A percentile compares a stretch with the other conserved stretches of the same genome.
Conservation (phyloP, 2,888 invertebrate species). For the Drosophila barbarae region DNA sequence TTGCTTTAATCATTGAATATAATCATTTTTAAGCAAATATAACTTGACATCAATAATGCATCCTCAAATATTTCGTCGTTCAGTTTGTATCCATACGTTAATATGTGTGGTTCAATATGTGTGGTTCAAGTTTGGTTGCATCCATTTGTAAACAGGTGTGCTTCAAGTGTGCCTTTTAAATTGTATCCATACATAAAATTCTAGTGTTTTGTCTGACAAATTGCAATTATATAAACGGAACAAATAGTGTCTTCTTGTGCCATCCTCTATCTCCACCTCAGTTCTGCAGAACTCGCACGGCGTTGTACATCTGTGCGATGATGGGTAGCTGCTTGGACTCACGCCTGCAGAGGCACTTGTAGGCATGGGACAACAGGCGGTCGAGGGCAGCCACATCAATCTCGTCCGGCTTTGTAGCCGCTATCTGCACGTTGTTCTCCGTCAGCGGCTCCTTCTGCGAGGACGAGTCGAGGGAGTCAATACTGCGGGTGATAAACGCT, state of each 20-base stretch:
- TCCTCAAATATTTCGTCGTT: neutral
- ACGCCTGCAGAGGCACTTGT: constrained; percentile 79
- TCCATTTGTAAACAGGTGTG: neutral
- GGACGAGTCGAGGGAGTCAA: constrained; percentile 12
- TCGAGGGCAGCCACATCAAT: constrained; percentile 76
- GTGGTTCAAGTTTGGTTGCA: neutral
- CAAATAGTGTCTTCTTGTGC: constrained; percentile 27
- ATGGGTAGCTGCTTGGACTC: constrained; percentile 79
- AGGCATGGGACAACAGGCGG: constrained; percentile 78
- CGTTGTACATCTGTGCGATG: constrained; percentile 81
- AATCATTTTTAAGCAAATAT: constrained; percentile 3
- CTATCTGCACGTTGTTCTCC: constrained; percentile 64
- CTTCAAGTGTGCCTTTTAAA: constrained; percentile 1
- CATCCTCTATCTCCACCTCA: constrained; percentile 28
- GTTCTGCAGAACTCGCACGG: constrained; percentile 77
- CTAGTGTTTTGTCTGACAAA: neutral
- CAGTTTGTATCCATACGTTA: neutral
- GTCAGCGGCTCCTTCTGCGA: constrained; percentile 50
- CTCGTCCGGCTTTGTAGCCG: constrained; percentile 72
- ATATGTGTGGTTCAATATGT: neutral
- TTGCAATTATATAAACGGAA: neutral
- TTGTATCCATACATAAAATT: neutral
- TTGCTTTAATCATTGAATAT: neutral
- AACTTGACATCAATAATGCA: neutral
- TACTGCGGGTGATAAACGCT: constrained; percentile 60